Percentiles rank a stretch among this genome's conserved stretches.
These are phyloP conservation scores for Alethe castanea DNA, from an alignment of 2,113 vertebrate species.

Conservation along the genomic window DNA sequence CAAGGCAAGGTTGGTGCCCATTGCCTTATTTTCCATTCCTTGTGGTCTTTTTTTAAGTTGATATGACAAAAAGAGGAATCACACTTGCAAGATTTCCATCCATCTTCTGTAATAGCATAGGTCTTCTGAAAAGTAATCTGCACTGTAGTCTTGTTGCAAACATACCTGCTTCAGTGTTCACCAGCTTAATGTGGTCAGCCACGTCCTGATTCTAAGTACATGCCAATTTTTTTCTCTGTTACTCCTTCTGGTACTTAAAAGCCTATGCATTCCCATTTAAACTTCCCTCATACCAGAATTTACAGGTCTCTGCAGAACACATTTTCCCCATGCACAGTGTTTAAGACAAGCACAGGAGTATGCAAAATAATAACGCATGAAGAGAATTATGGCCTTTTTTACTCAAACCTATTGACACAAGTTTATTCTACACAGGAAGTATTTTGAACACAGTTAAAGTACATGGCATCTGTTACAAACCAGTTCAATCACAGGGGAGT, in stretches of 20 bases:
- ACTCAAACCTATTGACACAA: background rate
- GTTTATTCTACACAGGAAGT: background rate
- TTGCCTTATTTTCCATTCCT: background rate
- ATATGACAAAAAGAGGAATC: background rate
- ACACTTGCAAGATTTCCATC: background rate
- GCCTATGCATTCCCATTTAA: background rate
- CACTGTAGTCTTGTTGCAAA: background rate
- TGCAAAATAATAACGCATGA: background rate
- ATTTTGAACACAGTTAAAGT: background rate
- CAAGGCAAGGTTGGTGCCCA: background rate
- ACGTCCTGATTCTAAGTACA: background rate
- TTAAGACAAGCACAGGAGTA: background rate
- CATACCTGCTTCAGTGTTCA: background rate
- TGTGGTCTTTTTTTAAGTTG: background rate
- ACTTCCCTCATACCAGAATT: background rate
- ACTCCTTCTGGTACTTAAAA: background rate
- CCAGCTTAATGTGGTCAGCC: background rate
- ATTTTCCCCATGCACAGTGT: background rate
- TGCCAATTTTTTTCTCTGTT: background rate
- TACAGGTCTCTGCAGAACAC: background rate
- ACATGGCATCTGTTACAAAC: background rate
- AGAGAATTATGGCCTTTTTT: background rate
- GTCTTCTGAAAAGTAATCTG: background rate
- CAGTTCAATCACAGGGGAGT: accelerated
- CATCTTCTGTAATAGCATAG: background rate